Base-by-base conservation (phyloP, 2,888 invertebrate species). In the Polydrusus cervinus region DNA sequence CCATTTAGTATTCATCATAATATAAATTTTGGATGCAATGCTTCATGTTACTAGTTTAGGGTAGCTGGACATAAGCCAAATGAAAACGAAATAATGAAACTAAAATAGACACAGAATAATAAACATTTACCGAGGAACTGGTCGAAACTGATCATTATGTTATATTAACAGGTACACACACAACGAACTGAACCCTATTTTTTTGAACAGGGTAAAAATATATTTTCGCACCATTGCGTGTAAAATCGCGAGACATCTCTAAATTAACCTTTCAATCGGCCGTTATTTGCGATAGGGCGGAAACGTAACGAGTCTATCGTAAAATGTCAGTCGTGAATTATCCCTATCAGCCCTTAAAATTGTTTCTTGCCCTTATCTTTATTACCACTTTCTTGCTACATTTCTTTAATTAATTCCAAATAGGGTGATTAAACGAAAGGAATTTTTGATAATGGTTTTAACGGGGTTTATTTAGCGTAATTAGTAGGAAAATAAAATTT, bases 251-350 rank as follows among this genome's bases (percentile, higher is more conserved):
- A 60, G 38, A 60, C 57, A 60, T 60, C 57, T 38, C 57, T 60
- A 60, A 60, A 60, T 60, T 60, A 60, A 60, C 57, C 57, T 60
- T 60, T 60, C 57, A 38, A 38, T 60, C 57, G 57, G 16, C 38
- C 57, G 34, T 60, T 60, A 11, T 11, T 38, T 60, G 57, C 57
- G 57, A 38, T 60, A 60, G 57, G 38, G 57, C 57, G 38, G 38
- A 18, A 60, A 38, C 38, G 57, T 60, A 60, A 60, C 57, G 57
- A 34, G 57, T 60, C 45, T 64, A 64, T 64, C 64, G 64, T 64
- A 64, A 64, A 64, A 64, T 49, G 49, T 49, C 47, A 64, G 64
- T 64, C 34, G 34, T 47, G 64, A 64, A 64, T 64, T 64, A 64
- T 47, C 47, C 64, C 49, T 64, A 64, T 64, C 64, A 47, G 64